Evolutionary conservation across 2,113 vertebrate genomes (phyloP).

Genomic region (Globicephala melas): DNA sequence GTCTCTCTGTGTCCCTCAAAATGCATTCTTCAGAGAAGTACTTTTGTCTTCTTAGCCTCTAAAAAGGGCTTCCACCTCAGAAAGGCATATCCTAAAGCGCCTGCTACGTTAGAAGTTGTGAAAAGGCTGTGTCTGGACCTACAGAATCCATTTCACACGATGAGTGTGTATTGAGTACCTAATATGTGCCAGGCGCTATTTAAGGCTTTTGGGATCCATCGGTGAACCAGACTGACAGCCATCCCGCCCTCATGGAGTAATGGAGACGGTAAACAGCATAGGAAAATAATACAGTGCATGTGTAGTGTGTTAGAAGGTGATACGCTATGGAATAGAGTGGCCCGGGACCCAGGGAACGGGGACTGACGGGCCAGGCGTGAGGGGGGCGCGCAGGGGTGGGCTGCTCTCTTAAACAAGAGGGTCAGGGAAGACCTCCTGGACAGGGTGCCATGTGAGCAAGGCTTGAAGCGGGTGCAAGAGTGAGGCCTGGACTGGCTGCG

Average conservation of each 20-base stretch:
- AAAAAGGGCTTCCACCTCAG: not conserved
- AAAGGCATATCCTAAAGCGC: not conserved
- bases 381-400: no score
- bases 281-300: rapidly evolving
- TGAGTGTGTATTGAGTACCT: not conserved
- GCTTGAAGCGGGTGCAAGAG: not conserved
- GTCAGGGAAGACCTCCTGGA: not conserved
- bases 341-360: not conserved
- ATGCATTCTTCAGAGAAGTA: not conserved
- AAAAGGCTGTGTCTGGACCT: not conserved
- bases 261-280: rapidly evolving
- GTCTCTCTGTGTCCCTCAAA: not conserved
- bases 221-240: not conserved
- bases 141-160: not conserved
- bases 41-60: not conserved
- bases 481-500: not conserved
- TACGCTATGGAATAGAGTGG: rapidly evolving
- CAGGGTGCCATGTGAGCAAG: not conserved
- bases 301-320: not conserved
- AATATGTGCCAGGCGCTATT: not conserved
- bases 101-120: not conserved
- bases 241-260: not conserved
- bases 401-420: not conserved
- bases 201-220: not conserved
- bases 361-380: not conserved